Base-by-base conservation (phyloP, 2,113 vertebrate genomes). In the Channa argus region DNA sequence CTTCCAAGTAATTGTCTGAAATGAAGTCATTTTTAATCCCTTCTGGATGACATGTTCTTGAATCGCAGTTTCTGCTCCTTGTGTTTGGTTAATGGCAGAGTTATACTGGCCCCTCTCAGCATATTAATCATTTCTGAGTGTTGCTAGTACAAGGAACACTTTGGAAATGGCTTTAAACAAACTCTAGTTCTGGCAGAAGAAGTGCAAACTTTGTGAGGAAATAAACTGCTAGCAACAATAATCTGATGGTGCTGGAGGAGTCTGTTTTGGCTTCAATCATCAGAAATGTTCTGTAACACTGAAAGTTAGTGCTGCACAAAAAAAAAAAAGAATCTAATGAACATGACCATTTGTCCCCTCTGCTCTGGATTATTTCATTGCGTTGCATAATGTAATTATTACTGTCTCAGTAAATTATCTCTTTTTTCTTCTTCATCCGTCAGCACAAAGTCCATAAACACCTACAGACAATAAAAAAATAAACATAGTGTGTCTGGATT, bases 41-140 rank as follows among this genome's bases (percentile, higher is more conserved):
- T 84, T 77, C 92, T 84, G 61, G 76, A 89, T 89, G 73, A 63
- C 14, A 63, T 72, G 73, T 50, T 83, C 81, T 78, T 71, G 70
- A 89, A 79, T 84, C 71, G 4, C 58, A 68, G 24, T 81, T 81
- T 83, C 80, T 85, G 71, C 62, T 84, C 65, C 79, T 79, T 84
- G 53, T 43, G 63, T 65, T 84, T 64, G 78, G 54, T 79, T 86
- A 76, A 84, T 68, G 72, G 72, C 55, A 47, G 72, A 54, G 83
- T 67, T 79, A 53, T 63, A 54, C 69, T 58, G 74, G 63, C 55
- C 43, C 39, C 52, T 82, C 76, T 53, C 50, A 76, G 52, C 71
- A 70, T 86, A 90, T 92, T 78, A 80, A 88, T 94, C 87, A 88
- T 83, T 11, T 67, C 14, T 77, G 85, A 91, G 89, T 89, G 85